Percentiles rank a stretch among this genome's conserved stretches.
These are phyloP conservation scores for Erythrocercus mccallii DNA, from an alignment of 2,113 vertebrate genomes.

Conservation along the genomic window DNA sequence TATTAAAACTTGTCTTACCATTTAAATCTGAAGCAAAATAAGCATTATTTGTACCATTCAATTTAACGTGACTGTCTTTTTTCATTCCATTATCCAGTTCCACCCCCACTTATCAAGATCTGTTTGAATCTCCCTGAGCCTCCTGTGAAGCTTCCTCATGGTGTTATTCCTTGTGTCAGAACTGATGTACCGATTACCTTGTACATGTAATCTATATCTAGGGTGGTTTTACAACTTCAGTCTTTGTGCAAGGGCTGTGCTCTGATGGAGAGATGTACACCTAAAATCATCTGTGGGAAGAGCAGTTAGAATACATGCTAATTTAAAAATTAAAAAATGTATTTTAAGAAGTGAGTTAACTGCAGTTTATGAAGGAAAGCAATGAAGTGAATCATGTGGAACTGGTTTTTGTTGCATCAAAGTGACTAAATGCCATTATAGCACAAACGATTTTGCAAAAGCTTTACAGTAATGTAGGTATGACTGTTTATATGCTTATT, in stretches of 20 bases:
- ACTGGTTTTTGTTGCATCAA: not conserved
- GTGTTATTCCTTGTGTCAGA: not conserved
- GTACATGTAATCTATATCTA: not conserved
- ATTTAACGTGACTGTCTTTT: not conserved
- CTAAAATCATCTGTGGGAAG: not conserved
- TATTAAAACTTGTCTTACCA: not conserved
- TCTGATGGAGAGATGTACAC: not conserved
- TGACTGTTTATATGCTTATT: slow-evolving; percentile 13
- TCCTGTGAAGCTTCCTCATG: not conserved
- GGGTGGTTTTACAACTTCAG: not conserved
- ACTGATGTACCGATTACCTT: not conserved
- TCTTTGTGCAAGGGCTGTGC: not conserved
- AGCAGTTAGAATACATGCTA: not conserved
- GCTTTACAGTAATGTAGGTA: not conserved
- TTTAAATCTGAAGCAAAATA: slow-evolving; percentile 14
- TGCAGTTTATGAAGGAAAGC: not conserved
- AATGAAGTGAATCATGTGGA: slow-evolving; percentile 1
- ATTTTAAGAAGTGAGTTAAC: not conserved
- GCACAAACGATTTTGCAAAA: not conserved
- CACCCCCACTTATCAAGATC: not conserved
- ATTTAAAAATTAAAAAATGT: slow-evolving; percentile 8
- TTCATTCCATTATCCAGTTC: not conserved
- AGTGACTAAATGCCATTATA: slow-evolving; percentile 1
- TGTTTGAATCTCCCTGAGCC: not conserved
- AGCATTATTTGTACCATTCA: not conserved